phyloP scores from a whole-genome alignment of 2,797 vertebrate species.

The Vireo griseus region DNA sequence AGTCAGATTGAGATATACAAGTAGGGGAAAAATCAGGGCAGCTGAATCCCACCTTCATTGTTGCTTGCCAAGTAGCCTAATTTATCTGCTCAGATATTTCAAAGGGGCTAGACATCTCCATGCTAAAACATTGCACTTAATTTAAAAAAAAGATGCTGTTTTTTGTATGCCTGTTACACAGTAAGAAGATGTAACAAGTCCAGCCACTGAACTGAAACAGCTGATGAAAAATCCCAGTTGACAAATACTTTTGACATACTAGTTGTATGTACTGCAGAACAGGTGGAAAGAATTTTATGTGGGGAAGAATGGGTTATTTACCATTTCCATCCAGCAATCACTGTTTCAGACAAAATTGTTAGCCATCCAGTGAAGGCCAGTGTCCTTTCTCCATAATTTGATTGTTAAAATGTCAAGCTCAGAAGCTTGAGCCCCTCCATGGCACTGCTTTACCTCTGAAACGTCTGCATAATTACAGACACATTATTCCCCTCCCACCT shows the following conservation, averaged over 20 bases:
- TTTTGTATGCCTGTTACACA: background rate
- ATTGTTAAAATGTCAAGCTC: background rate
- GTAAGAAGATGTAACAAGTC: background rate
- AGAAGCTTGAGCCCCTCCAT: background rate
- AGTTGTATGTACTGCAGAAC: background rate
- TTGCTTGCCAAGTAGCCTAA: background rate
- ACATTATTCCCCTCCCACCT: background rate
- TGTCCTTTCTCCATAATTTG: conserved; percentile 9
- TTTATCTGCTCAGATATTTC: background rate
- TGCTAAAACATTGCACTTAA: background rate
- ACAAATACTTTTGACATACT: background rate
- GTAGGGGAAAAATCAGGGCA: background rate
- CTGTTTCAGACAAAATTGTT: background rate
- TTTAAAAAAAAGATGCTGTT: fast-evolving
- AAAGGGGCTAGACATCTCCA: background rate
- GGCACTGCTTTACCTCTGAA: background rate
- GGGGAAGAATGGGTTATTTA: background rate
- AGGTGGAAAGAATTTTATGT: background rate
- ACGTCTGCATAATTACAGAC: background rate
- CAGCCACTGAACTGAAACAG: background rate
- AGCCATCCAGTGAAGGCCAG: background rate
- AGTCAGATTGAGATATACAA: background rate
- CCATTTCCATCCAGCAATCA: background rate
- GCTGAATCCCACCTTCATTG: background rate
- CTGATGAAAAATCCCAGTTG: background rate